Evolutionary conservation across 1,140 invertebrate genomes (phyloP).

Genomic region (Bombus sibiricus): DNA sequence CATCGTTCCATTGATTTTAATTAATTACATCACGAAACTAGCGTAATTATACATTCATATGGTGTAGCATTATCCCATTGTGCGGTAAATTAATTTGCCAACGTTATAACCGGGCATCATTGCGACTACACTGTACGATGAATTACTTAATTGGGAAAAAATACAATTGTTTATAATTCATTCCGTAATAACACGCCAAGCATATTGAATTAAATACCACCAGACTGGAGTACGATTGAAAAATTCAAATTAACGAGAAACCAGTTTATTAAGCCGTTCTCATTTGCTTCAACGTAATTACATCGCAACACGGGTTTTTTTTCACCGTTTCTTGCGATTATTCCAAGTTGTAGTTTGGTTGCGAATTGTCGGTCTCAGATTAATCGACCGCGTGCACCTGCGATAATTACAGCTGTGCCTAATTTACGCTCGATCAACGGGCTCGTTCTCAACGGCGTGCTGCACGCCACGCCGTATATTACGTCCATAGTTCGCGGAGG

Average conservation of each 20-base stretch:
- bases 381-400: neutral
- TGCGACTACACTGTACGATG: too few relatives aligned
- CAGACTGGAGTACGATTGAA: neutral
- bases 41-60: neutral
- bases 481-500: neutral
- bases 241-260: neutral
- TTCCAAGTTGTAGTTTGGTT: neutral
- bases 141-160: neutral
- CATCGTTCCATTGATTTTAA: neutral
- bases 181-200: too few relatives aligned
- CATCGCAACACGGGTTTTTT: too few relatives aligned
- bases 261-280: neutral
- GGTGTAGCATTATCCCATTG: neutral
- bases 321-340: neutral
- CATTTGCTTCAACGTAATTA: neutral
- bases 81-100: neutral
- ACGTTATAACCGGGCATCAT: too few relatives aligned
- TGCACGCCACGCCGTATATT: neutral
- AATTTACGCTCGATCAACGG: conserved; percentile 16
- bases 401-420: neutral
- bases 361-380: neutral
- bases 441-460: neutral
- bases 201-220: neutral
- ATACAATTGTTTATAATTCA: neutral
- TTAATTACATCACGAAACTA: neutral